Evolutionary conservation across 2,113 vertebrate species (phyloP), one percentile per base, ranked within the genome.

Genomic region (Chinchilla lanigera): DNA sequence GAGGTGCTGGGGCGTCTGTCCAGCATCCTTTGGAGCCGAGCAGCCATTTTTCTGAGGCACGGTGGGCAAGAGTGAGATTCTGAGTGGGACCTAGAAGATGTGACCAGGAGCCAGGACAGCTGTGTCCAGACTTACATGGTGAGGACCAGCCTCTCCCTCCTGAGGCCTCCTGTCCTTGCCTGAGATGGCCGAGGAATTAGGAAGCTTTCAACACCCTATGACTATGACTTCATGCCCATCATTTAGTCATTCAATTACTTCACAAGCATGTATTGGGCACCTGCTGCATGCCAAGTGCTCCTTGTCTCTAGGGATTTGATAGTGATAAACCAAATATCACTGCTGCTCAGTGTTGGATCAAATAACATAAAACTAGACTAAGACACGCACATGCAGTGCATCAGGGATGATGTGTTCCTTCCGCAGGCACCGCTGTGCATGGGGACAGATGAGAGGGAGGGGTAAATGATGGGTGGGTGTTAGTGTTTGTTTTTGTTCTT

Each of bases 1-100:
- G 52, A 17, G 65, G 12, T 10, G 8, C 17, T 0, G 19, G 14
- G 5, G 13, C 3, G 0, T 41, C n/a, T 17, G 7, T 5, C 14
- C 35, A 3, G 1, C 0, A 0, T 28, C 54, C 41, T 81, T 30
- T 24, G 67, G 22, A 69, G 22, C 60, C 10, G 24, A 26, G 28
- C 6, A 13, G 58, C 41, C 83, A 50, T 88, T 41, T 38, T 33
- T 69, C 20, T 30, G 1, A 58, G 69, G 50, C 8, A 11, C 16
- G 11, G 19, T 35, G 16, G 54, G 4, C 33, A 22, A 61, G n/a
- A 61, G 12, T 6, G 50, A 77, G 3, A 19, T 47, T 75, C 73
- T 28, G 73, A 24, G 41, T 7, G 5, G 73, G 14, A 24, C 1
- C 11, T 5, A 13, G 38, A 69, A 26, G 44, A n/a, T 0, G 2